A percentile compares a stretch with the other conserved stretches of the same genome.
Evolutionary conservation across 2,888 invertebrate species (phyloP).

Genomic region (Orchesella flavescens): DNA sequence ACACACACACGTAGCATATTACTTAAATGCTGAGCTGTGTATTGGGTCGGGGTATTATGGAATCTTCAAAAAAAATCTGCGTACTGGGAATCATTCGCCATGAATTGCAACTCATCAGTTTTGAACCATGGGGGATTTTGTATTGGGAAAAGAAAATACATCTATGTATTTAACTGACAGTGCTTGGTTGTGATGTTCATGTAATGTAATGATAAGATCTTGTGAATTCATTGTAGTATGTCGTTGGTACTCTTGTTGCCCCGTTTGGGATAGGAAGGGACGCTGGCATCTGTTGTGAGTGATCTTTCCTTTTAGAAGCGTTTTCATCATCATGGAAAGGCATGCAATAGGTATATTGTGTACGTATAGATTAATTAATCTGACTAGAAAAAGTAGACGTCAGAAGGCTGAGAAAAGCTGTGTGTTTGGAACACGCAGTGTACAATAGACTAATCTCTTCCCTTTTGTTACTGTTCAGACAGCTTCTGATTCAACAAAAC

Average conservation of each 20-base stretch:
- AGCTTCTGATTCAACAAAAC: conserved; percentile 32
- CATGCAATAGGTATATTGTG: neutral
- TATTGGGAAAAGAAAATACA: too few species aligned
- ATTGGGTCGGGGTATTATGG: neutral
- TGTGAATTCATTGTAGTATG: too few species aligned
- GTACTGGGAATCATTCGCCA: neutral
- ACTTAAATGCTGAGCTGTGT: neutral
- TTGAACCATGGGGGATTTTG: too few species aligned
- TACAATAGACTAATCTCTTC: conserved; percentile 46
- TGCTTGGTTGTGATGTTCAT: too few species aligned
- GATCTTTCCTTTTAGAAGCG: conserved; percentile 15
- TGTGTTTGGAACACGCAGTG: conserved; percentile 1
- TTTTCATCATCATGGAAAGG: too few species aligned
- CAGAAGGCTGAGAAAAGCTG: conserved; percentile 13
- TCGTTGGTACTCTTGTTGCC: too few species aligned
- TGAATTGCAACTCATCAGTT: too few species aligned
- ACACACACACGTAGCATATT: neutral
- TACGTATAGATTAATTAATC: conserved; percentile 49
- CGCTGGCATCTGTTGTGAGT: conserved; percentile 41
- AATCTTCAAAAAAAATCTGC: neutral
- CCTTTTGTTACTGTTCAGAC: conserved; percentile 23
- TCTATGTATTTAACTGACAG: too few species aligned
- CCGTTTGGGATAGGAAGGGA: neutral
- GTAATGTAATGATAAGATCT: too few species aligned
- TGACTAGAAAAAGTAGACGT: conserved; percentile 31